Evolutionary conservation across 2,888 invertebrate species (phyloP).

Genomic region (Digitonthophagus gazella): DNA sequence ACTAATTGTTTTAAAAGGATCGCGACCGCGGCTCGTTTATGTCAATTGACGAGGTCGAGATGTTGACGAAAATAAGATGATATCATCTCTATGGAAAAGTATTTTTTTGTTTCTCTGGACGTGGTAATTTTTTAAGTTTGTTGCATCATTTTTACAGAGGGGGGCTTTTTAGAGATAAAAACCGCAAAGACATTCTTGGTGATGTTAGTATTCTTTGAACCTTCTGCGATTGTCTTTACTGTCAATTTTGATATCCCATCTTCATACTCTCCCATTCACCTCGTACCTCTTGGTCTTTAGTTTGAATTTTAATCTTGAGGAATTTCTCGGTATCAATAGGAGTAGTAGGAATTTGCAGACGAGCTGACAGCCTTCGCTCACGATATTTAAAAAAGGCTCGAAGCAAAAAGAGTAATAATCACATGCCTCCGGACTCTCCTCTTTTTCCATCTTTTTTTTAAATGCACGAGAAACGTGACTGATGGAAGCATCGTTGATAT

Average conservation of each 20-base stretch:
- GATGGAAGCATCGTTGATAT: neutral
- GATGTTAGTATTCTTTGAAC: neutral
- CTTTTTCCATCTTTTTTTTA: neutral
- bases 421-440: neutral
- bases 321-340: neutral
- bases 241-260: neutral
- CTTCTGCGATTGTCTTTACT: neutral
- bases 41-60: neutral
- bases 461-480: neutral
- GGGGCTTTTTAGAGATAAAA: no score
- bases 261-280: neutral
- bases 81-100: neutral
- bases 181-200: neutral
- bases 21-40: neutral
- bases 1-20: neutral
- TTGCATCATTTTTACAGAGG: no score
- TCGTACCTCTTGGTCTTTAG: neutral
- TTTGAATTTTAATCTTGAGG: neutral
- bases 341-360: neutral
- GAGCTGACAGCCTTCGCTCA: neutral
- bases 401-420: neutral
- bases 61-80: neutral
- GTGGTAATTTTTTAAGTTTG: neutral
- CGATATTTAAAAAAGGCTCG: neutral
- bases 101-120: no score